Percentiles rank a stretch among this genome's conserved stretches.
phyloP scores from a whole-genome alignment of 2,113 vertebrate species.

The Corythoichthys intestinalis region DNA sequence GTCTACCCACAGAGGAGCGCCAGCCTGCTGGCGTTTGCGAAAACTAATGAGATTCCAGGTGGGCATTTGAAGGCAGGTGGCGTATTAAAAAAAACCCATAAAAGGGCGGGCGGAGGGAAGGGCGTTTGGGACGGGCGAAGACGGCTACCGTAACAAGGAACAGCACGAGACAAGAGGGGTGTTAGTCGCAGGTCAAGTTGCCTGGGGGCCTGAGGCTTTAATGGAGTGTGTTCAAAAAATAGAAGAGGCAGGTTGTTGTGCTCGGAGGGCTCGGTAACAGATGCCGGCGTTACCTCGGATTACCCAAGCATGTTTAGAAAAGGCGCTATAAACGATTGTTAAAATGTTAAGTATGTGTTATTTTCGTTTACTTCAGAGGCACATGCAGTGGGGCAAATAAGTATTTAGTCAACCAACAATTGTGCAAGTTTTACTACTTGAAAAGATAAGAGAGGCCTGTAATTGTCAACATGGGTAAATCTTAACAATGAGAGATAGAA shows the following conservation, averaged over 20 bases:
- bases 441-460: no score
- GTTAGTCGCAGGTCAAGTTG: slow-evolving; percentile 38
- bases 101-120: slow-evolving; percentile 25
- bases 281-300: not conserved
- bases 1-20: not conserved
- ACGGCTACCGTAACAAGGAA: slow-evolving; percentile 53
- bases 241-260: not conserved
- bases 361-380: not conserved
- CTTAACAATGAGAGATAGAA: no score
- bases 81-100: slow-evolving; percentile 33
- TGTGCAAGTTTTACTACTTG: no score
- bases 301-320: not conserved
- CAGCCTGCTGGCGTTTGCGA: slow-evolving; percentile 11
- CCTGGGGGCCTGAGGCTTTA: slow-evolving; percentile 37
- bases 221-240: slow-evolving; percentile 23
- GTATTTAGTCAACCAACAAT: no score
- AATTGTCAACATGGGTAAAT: no score
- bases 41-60: slow-evolving; percentile 37
- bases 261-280: not conserved
- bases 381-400: no score
- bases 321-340: not conserved
- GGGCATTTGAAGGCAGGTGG: slow-evolving; percentile 40
- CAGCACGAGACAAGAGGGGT: slow-evolving; percentile 44
- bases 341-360: not conserved
- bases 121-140: slow-evolving; percentile 43